Base-by-base conservation (phyloP, 1,140 invertebrate species). In the Listronotus bonariensis region DNA sequence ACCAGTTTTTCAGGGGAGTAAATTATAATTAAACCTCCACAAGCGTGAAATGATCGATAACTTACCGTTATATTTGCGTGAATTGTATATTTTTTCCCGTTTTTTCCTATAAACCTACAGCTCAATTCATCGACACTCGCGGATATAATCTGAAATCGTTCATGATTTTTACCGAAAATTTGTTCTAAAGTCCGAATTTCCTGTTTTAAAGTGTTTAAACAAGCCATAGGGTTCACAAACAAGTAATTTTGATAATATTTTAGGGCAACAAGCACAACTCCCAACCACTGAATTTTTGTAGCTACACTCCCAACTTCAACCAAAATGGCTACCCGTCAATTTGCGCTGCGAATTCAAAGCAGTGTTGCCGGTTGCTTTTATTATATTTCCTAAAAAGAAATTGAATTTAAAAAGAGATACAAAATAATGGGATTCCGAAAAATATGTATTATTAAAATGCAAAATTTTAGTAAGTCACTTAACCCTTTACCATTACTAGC, bases 51-150 rank as follows among this genome's bases (percentile, higher is more conserved):
- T 41, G 40, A 56, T 36, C 43, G 12, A 51, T 0, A n/a, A 87
- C 89, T 92, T 85, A 96, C 94, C 80, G 95, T 98, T 81, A 98
- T 97, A 84, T 98, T 98, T 61, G 96, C 96, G 82, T 96, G 95
- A 77, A 98, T 97, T 80, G 95, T 92, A 80, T 95, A 96, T 83
- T 93, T 92, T 81, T 95, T 95, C 74, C 93, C 94, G 85, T 90
- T 93, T 83, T 88, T 91, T 78, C 91, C 91, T 82, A 98, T 89
- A 85, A 99, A 99, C 81, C 92, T 90, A 87, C 95, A 98, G 76
- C 92, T 92, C 73, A 99, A 85, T 84, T 99, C 97, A 83, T 99
- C 96, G 74, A 99, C 94, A 86, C 94, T 96, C 74, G 96, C 96
- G 77, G 93, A 91, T 81, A 96, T 88, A 82, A 97, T 93, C 86